A percentile compares a stretch with the other conserved stretches of the same genome.
phyloP scores from a whole-genome alignment of 2,113 vertebrate species.

The Acinonyx jubatus region DNA sequence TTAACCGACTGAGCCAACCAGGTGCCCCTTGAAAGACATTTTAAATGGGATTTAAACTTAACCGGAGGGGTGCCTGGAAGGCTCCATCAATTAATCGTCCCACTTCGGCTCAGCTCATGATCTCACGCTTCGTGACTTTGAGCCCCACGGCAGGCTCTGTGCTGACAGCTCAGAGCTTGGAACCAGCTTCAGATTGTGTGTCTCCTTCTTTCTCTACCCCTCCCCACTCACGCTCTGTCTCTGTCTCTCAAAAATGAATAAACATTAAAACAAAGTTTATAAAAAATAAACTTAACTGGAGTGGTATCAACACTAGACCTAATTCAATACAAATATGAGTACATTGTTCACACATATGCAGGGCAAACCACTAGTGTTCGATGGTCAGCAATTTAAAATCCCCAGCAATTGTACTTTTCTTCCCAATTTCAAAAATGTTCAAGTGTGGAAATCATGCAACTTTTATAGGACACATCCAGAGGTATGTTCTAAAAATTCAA shows the following conservation, averaged over 20 bases:
- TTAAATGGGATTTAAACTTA: background rate
- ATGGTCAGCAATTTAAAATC: background rate
- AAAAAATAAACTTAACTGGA: background rate
- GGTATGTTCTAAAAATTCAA: background rate
- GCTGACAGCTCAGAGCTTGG: no score
- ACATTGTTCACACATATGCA: background rate
- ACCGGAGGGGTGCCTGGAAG: background rate
- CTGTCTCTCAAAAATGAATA: no score
- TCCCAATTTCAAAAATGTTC: conserved; percentile 10
- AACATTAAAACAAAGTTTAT: no score
- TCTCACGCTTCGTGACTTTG: no score
- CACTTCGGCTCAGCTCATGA: no score
- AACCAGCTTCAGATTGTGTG: no score
- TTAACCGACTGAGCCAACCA: no score
- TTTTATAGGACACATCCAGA: background rate
- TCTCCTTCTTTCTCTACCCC: no score
- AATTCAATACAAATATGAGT: background rate
- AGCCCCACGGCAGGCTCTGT: no score
- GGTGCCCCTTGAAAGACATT: background rate
- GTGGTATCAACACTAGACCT: background rate
- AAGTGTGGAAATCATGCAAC: background rate
- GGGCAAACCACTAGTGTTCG: background rate
- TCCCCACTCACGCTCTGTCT: no score
- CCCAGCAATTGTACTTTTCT: background rate
- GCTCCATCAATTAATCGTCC: no score